Conservation (phyloP, 2,888 invertebrate species). For the Cephalotes varians region DNA sequence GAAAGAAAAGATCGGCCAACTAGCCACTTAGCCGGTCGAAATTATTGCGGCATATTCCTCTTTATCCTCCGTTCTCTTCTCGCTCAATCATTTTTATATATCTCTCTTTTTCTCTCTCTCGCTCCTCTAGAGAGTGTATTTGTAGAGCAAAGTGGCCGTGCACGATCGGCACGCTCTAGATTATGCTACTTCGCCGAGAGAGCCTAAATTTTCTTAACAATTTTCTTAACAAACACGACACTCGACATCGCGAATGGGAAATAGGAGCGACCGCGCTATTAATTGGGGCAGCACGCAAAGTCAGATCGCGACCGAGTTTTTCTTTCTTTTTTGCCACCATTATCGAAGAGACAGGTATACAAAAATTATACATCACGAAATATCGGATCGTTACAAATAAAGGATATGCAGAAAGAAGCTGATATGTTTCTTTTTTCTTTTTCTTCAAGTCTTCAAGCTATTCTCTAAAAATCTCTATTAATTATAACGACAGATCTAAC, state of each 20-base stretch:
- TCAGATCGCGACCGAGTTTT: not conserved
- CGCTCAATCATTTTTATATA: constrained; percentile 13
- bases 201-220: constrained; percentile 57
- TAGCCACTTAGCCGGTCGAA: constrained; percentile 55
- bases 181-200: constrained; percentile 45
- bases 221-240: constrained; percentile 42
- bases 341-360: constrained; percentile 8
- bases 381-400: constrained; percentile 9
- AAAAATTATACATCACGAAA: constrained; percentile 16
- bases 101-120: constrained; percentile 23
- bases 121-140: constrained; percentile 38
- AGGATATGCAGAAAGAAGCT: not conserved
- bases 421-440: not conserved
- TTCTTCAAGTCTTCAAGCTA: not conserved
- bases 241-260: constrained; percentile 31
- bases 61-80: constrained; percentile 3
- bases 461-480: not conserved
- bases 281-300: constrained; percentile 35
- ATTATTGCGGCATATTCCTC: constrained; percentile 58
- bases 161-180: constrained; percentile 52
- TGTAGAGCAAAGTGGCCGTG: constrained; percentile 50
- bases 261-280: constrained; percentile 18
- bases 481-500: not conserved
- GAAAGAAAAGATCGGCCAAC: constrained; percentile 48
- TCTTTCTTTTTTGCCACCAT: constrained; percentile 8